Evolutionary conservation across 2,888 invertebrate species (phyloP), one percentile per base, ranked within the genome.

Genomic region (Holacanthella duospinosa): DNA sequence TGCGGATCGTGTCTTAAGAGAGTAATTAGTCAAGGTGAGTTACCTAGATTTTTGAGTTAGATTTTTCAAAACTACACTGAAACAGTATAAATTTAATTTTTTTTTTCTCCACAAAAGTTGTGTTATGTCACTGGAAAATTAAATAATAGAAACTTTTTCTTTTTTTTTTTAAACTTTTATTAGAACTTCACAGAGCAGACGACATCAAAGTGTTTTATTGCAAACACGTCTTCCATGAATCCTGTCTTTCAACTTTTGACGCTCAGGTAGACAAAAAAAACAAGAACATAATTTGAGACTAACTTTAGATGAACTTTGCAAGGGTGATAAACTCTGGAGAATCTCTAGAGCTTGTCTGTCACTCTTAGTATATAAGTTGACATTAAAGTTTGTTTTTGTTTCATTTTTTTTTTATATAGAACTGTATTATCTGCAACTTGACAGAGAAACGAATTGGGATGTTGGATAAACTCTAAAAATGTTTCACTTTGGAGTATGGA

Each of bases 171-270:
- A 29, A 55, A 43, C 65, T 57, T 64, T 57, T 78, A 78, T 27
- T 75, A 84, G 89, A 90, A 79, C 78, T 83, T 29, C 81, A 84
- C 0, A 82, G 83, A 64, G 83, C 86, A 29, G 85, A 84, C 68
- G 86, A 87, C 76, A 79, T 92, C 64, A 81, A 87, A 71, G 84
- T 89, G 62, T 95, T 92, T 76, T 88, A 88, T 76, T 95, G 94
- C 76, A 85, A 87, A 69, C 94, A 95, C 79, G 84, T 86, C 9
- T 94, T 93, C 77, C 94, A 94, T 76, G 85, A 87, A 76, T 84
- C 85, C 65, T 94, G 94, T 77, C 79, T 93, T 69, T 86, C 72
- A 55, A 71, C 68, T 64, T 71, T 72, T 64, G 72, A 72, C 55
- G 65, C 68, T 54, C 72, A 72, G 66, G 72, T 71, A 67, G 43